Conservation (phyloP, 1,140 invertebrate species). For the Ceratitis capitata region DNA sequence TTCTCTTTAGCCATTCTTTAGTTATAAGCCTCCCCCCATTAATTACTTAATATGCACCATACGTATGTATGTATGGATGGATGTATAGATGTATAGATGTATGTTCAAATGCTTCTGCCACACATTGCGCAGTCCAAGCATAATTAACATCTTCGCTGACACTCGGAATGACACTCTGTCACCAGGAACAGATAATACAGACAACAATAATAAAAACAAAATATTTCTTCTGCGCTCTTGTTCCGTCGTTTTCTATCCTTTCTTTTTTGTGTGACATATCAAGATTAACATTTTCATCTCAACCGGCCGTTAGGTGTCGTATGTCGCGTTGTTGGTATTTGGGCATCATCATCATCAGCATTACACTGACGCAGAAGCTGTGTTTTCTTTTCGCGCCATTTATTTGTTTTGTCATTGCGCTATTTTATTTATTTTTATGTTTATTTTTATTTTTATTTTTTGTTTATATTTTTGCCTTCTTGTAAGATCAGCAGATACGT, state of each 20-base stretch:
- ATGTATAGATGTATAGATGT: not conserved
- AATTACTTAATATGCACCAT: too few relatives aligned
- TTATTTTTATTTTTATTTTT: too few relatives aligned
- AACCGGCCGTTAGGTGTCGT: not conserved
- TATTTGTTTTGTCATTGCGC: too few relatives aligned
- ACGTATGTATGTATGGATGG: not conserved
- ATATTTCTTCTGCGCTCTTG: not conserved
- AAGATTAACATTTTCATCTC: conserved; percentile 34
- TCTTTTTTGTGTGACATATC: not conserved
- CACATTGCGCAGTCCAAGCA: not conserved
- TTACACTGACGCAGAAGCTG: not conserved
- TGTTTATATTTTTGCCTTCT: not conserved
- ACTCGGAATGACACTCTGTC: conserved; percentile 31
- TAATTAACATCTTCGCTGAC: conserved; percentile 37
- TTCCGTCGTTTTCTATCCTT: not conserved
- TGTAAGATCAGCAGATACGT: not conserved
- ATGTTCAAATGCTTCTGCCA: not conserved
- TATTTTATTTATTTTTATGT: too few relatives aligned
- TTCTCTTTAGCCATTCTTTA: too few relatives aligned
- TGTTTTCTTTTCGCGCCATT: conserved; percentile 6
- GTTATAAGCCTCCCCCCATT: too few relatives aligned
- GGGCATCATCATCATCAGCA: not conserved
- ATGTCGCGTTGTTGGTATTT: not conserved
- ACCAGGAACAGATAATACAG: not conserved
- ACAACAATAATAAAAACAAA: not conserved